A percentile compares a stretch with the other conserved stretches of the same genome.
phyloP scores from a whole-genome alignment of 1,140 invertebrate genomes.

The Drosophila fuyamai region DNA sequence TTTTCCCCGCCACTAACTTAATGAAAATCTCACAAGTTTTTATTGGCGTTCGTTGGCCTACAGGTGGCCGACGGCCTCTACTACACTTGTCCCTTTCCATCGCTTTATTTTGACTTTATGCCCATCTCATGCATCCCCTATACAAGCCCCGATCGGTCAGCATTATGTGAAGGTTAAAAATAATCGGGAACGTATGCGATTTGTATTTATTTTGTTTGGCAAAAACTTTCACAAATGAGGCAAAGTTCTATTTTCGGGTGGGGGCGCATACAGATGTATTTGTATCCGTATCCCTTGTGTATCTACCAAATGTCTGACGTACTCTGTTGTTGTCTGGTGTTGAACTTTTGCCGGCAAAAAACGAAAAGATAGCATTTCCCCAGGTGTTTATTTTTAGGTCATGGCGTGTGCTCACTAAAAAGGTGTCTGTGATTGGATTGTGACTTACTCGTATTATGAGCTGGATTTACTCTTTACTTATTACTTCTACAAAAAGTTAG shows the following conservation, averaged over 20 bases:
- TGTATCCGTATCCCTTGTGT: conserved; percentile 34
- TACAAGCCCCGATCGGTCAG: conserved; percentile 5
- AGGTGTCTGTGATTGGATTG: conserved; percentile 40
- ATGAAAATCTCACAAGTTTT: conserved; percentile 37
- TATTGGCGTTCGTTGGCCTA: conserved; percentile 54
- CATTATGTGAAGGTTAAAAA: conserved; percentile 75
- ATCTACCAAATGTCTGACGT: conserved; percentile 57
- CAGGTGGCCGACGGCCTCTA: conserved; percentile 55
- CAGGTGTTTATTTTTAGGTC: conserved; percentile 72
- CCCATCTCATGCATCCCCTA: neutral
- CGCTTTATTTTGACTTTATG: neutral
- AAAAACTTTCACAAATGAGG: conserved; percentile 76
- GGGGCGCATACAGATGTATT: conserved; percentile 25
- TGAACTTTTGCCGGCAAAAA: conserved; percentile 65
- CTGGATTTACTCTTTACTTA: neutral
- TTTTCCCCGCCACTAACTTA: conserved; percentile 40
- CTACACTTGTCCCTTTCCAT: conserved; percentile 11
- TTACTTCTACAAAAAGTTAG: neutral
- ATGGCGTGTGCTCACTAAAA: conserved; percentile 64
- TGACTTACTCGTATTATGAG: conserved; percentile 19
- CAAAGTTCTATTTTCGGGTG: conserved; percentile 76
- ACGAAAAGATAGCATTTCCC: conserved; percentile 33
- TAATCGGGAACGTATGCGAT: conserved; percentile 53
- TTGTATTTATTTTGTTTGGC: conserved; percentile 67
- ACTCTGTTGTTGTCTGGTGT: conserved; percentile 65